Percentiles rank a stretch among this genome's conserved stretches.
phyloP scores from a whole-genome alignment of 2,888 invertebrate species.

The Acleris laterana region DNA sequence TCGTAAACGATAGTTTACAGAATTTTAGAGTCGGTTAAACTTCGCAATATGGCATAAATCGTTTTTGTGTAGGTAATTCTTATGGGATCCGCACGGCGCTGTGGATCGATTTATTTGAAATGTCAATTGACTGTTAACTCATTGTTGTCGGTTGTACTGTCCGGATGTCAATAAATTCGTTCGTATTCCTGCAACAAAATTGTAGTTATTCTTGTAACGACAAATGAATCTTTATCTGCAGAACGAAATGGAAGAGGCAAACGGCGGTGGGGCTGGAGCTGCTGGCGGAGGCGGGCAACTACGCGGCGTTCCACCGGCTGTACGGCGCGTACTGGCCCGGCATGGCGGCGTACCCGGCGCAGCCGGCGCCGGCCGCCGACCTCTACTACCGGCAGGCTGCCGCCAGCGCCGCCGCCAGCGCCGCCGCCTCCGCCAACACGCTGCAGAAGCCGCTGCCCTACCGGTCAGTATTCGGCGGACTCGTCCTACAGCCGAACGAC shows the following conservation, averaged over 20 bases:
- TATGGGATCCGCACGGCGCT: constrained; percentile 62
- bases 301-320: constrained; percentile 98
- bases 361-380: constrained; percentile 88
- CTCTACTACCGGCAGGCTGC: constrained; percentile 94
- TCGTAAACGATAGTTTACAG: constrained; percentile 75
- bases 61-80: constrained; percentile 64
- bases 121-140: constrained; percentile 65
- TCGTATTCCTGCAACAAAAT: neutral
- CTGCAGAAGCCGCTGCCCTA: constrained; percentile 95
- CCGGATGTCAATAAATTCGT: constrained; percentile 1
- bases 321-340: constrained; percentile 92
- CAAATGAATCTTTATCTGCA: constrained; percentile 63
- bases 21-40: constrained; percentile 79
- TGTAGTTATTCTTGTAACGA: neutral
- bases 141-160: constrained; percentile 49
- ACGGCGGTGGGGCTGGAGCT: constrained; percentile 98
- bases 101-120: constrained; percentile 55
- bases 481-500: neutral
- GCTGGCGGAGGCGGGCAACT: constrained; percentile 98
- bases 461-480: constrained; percentile 63
- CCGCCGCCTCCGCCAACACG: constrained; percentile 86
- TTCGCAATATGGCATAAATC: constrained; percentile 71
- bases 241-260: constrained; percentile 99
- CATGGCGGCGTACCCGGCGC: constrained; percentile 87
- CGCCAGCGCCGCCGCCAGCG: constrained; percentile 87